phyloP scores from a whole-genome alignment of 2,888 invertebrate genomes.

The Aphodius sticticus region DNA sequence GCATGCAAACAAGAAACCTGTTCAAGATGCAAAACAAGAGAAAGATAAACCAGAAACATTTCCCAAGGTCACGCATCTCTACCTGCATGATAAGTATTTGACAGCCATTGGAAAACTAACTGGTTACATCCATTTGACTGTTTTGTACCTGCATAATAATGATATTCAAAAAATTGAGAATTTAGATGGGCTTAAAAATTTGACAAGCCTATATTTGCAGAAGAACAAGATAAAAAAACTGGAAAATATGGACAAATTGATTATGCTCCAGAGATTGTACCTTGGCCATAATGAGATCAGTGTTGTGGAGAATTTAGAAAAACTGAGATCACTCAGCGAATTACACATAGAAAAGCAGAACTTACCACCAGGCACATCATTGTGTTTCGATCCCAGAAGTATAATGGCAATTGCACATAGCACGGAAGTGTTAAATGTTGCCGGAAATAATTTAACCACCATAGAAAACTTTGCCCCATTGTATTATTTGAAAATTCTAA shows the following conservation, averaged over 20 bases:
- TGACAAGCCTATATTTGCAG: conserved; percentile 77
- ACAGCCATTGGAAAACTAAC: conserved; percentile 64
- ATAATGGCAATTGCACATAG: conserved; percentile 60
- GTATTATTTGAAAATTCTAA: conserved; percentile 20
- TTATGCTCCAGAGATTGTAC: conserved; percentile 79
- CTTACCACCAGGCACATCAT: conserved; percentile 63
- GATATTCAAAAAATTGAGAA: conserved; percentile 67
- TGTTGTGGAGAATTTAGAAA: conserved; percentile 74
- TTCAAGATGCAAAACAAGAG: conserved; percentile 25
- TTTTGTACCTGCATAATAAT: conserved; percentile 71
- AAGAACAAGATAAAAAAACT: conserved; percentile 81
- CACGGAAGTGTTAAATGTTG: conserved; percentile 61
- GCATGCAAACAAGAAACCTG: conserved; percentile 12
- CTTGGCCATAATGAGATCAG: conserved; percentile 73
- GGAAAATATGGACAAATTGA: conserved; percentile 72
- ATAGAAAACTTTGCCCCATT: conserved; percentile 9
- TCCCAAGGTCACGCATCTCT: conserved; percentile 60
- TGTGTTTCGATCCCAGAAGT: conserved; percentile 74
- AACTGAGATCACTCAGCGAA: conserved; percentile 67
- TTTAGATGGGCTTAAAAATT: conserved; percentile 62
- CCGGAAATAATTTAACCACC: conserved; percentile 66
- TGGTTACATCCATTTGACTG: conserved; percentile 63
- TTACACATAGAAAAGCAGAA: conserved; percentile 75
- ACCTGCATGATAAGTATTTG: conserved; percentile 68
- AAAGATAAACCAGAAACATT: conserved; percentile 18